These are phyloP conservation scores for Desoria tigrina DNA, from an alignment of 2,888 invertebrate genomes.

Conservation along the genomic window DNA sequence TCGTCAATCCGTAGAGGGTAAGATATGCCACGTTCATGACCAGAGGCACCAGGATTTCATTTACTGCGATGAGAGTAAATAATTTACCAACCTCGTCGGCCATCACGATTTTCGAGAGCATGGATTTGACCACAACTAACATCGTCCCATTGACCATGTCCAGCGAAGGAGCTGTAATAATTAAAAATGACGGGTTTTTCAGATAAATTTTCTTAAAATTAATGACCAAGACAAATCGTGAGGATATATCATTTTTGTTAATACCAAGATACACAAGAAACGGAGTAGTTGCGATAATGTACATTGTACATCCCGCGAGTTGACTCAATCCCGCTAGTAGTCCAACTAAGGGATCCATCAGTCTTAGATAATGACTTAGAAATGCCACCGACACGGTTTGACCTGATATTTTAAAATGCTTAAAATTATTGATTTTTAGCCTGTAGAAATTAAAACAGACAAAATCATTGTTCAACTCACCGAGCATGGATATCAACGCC, in stretches of 20 bases:
- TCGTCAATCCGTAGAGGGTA: constrained; percentile 35
- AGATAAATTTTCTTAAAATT: no score
- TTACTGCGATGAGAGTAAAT: constrained; percentile 36
- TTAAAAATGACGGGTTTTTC: neutral
- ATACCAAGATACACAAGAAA: constrained; percentile 79
- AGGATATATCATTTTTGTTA: constrained; percentile 34
- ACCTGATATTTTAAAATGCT: no score
- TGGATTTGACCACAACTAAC: constrained; percentile 39
- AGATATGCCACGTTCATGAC: constrained; percentile 42
- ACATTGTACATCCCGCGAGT: constrained; percentile 79
- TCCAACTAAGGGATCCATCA: constrained; percentile 81
- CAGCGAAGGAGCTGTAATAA: constrained; percentile 37
- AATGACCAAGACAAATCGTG: no score
- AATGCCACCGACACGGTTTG: constrained; percentile 71
- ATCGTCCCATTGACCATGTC: constrained; percentile 47
- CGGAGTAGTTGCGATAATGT: constrained; percentile 75
- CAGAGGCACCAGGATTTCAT: constrained; percentile 39
- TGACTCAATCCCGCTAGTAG: constrained; percentile 82
- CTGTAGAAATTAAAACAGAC: no score
- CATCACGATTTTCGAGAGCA: constrained; percentile 41
- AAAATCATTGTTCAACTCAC: neutral
- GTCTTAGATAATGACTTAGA: constrained; percentile 76
- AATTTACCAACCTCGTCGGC: constrained; percentile 41
- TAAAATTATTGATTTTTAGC: no score
- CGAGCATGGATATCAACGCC: constrained; percentile 14